Evolutionary conservation across 2,888 invertebrate species (phyloP), one percentile per base, ranked within the genome.

Genomic region (Petrolisthes cinctipes): DNA sequence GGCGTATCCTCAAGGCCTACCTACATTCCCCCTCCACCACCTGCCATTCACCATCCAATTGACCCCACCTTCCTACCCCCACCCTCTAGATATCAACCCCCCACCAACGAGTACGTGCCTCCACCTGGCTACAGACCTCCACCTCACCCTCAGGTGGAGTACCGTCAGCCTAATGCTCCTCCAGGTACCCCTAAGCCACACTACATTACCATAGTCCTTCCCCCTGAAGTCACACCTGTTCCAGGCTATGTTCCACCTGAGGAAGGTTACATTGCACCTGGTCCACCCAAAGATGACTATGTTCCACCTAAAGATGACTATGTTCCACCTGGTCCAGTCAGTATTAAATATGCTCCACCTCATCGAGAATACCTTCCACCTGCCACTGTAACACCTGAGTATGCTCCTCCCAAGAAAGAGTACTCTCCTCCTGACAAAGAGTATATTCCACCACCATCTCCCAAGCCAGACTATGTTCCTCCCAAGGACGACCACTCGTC

Each of bases 1-100:
- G 56, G 7, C 4, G 56, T 20, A 4, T 61, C 71, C 17, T 66
- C 81, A 9, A 23, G 66, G 2, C 37, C 20, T 37, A 71, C 81
- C 9, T 86, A 86, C 51, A 57, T 57, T 1, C 86, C 78, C 0
- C 86, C 87, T n/a, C 87, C 87, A 14, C 87, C 87, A n/a, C 87
- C 87, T 17, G 80, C 83, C 2, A 17, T 87, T 5, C 87, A 87
- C 37, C 56, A 73, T 7, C 87, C 87, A 20, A 80, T 87, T 9
- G 87, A 87, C 80, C 84, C 81, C 11, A 75, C 57, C 51, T 87
- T 53, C 54, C 66, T 87, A 17, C 87, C 87, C 5, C 78, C 71
- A 7, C 76, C 73, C 37, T 20, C n/a, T 5, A 7, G 20, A 37
- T 71, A 66, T 9, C 37, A 23, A 11, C 81, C 84, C 1, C 37